Evolutionary conservation across 2,888 invertebrate species (phyloP), one percentile per base, ranked within the genome.

Genomic region (Lochmaea crataegi): DNA sequence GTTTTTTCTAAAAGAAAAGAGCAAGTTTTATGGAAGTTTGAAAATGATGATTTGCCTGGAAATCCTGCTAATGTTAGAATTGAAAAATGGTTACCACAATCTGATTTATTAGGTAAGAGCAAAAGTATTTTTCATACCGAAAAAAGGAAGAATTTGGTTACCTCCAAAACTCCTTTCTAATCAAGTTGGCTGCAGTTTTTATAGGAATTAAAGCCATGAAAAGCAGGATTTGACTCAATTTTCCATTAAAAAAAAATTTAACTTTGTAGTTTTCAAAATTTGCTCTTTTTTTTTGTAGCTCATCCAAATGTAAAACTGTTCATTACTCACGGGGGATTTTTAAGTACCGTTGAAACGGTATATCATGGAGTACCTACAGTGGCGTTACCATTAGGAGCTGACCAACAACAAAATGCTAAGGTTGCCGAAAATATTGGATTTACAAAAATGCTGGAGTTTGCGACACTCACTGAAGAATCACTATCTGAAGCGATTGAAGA

Each of bases 1-100:
- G 89, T 88, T 2, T 90, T 93, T 66, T 85, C 88, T 1, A 88
- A 87, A 76, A 78, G 92, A 0, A 91, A 91, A 75, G 90, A 91
- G 75, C 90, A 88, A 3, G 89, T 93, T 0, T 80, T 93, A 22
- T 92, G 92, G 92, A 93, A 93, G 85, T 93, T 91, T 90, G 92
- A 92, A 77, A 88, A 89, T 0, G 88, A 89, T 14, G 64, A 63
- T n/a, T 41, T 82, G n/a, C 80, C 77, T 11, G 77, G 75, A 51
- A 77, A 78, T 53, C 85, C 86, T 2, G 75, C 79, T 12, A 88
- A 88, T 76, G 83, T 90, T 0, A 83, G 83, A 76, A 76, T 85
- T 4, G 74, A 68, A 2, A 80, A 77, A 63, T 83, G 82, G 83
- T 74, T 82, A 41, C 82, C 82, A 48, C 83, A 83, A 74, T 74